Evolutionary conservation across 2,888 invertebrate genomes (phyloP), one percentile per base, ranked within the genome.

Genomic region (Drosophila limbata): DNA sequence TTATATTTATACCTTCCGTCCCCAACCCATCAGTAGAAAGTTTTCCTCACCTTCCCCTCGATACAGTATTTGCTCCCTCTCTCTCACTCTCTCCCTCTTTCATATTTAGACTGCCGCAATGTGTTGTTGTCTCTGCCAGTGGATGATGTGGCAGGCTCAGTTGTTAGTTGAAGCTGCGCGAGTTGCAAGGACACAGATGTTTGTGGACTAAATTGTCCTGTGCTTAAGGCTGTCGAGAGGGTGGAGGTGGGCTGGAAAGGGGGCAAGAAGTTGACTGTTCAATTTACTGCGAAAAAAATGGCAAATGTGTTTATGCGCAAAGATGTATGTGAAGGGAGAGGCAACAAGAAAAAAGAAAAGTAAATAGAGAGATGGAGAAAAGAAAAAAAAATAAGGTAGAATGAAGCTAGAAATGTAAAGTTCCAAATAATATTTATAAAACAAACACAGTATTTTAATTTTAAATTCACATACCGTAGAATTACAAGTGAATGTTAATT

Each of bases 281-380:
- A 88, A 90, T 90, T 80, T 87, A 73, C 79, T 86, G 83, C 79
- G 65, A 82, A 79, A 78, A 72, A 71, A 72, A 77, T 77, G 63
- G 68, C 69, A 69, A 73, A 88, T 69, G 88, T 88, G 88, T 89
- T 84, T 89, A 89, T 87, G 85, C 82, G 84, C 69, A 81, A 88
- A 88, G 79, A 88, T 80, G 79, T 83, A 70, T 83, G 80, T 66
- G 53, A 21, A 45, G 40, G 33, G 39, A 50, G 37, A 13, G 13
- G 33, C 8, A 48, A 2, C 13, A 45, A 39, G 19, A 28, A 17
- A 10, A 39, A 19, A 35, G 11, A 5, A 1, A 8, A 3, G 1
- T 5, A 39, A 13, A 19, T 35, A 33, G 8, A 56, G 33, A 8
- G 4, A 5, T 8, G 13, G 15, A 11, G 28, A 44, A 33, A 37